Evolutionary conservation across 2,797 vertebrate genomes (phyloP).

Genomic region (Enteromius afrohamiltoni): DNA sequence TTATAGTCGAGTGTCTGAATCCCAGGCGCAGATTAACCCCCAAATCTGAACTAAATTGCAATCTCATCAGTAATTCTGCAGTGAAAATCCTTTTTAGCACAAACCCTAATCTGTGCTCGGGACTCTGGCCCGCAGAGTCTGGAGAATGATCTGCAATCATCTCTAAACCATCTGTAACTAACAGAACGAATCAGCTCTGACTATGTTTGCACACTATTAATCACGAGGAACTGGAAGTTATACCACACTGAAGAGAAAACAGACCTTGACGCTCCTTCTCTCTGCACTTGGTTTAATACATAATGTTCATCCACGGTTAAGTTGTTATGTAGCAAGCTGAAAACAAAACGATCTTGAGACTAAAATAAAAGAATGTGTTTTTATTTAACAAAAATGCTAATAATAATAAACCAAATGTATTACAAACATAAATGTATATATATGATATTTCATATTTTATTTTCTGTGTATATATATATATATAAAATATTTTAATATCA

Average conservation of each 20-base stretch:
- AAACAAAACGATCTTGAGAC: too few relatives aligned
- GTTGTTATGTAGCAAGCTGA: too few relatives aligned
- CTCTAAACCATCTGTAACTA: slow-evolving; percentile 16
- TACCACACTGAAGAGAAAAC: not conserved
- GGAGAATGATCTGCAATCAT: not conserved
- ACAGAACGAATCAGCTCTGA: not conserved
- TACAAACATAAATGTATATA: too few relatives aligned
- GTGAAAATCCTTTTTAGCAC: slow-evolving; percentile 4
- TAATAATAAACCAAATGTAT: too few relatives aligned
- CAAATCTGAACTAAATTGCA: not conserved
- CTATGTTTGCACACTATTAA: slow-evolving; percentile 2
- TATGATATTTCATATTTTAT: too few relatives aligned
- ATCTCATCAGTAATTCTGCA: slow-evolving; percentile 10
- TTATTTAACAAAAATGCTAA: too few relatives aligned
- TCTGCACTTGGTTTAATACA: not conserved
- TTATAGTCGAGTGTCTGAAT: not conserved
- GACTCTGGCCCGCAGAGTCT: not conserved
- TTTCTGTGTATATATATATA: too few relatives aligned
- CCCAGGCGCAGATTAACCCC: slow-evolving; percentile 20
- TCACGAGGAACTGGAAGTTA: not conserved
- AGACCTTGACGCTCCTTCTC: not conserved
- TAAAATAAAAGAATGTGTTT: too few relatives aligned
- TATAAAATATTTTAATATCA: too few relatives aligned
- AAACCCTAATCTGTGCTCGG: not conserved
- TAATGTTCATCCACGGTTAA: not conserved